Percentiles rank a stretch among this genome's conserved stretches.
phyloP scores from a whole-genome alignment of 2,113 vertebrate genomes.

The Gobiocypris rarus region DNA sequence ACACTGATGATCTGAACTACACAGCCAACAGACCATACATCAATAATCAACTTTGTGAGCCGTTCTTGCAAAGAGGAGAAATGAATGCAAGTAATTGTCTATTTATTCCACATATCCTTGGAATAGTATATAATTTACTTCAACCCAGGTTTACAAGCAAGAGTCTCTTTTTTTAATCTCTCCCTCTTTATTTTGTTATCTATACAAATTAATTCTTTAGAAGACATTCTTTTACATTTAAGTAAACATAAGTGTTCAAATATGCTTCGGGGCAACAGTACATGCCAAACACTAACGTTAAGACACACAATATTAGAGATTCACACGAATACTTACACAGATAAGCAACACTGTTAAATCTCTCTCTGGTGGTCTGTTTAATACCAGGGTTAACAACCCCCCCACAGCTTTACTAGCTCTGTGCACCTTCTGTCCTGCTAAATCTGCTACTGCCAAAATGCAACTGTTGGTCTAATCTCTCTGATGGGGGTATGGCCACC shows the following conservation, averaged over 20 bases:
- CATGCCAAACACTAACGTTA: background rate
- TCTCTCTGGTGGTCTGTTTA: constrained; percentile 32
- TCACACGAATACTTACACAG: constrained; percentile 3
- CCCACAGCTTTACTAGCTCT: constrained; percentile 13
- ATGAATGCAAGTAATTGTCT: background rate
- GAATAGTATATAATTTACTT: background rate
- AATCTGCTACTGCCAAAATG: constrained; percentile 36
- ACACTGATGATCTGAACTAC: constrained; percentile 3
- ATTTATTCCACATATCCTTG: background rate
- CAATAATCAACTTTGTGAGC: background rate
- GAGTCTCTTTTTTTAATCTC: background rate
- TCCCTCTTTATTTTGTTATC: background rate
- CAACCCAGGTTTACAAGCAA: background rate
- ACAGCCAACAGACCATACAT: background rate
- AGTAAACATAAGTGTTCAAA: background rate
- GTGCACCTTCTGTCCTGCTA: constrained; percentile 30
- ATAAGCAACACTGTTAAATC: constrained; percentile 32
- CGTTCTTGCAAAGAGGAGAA: background rate
- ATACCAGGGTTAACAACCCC: constrained; percentile 5
- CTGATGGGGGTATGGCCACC: constrained; percentile 3
- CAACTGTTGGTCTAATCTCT: constrained; percentile 45
- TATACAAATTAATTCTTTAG: too few relatives aligned
- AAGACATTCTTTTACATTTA: too few relatives aligned
- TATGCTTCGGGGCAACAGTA: background rate
- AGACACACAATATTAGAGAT: background rate